Percentiles rank a stretch among this genome's conserved stretches.
Evolutionary conservation across 2,113 vertebrate genomes (phyloP).

Genomic region (Laticauda laticaudata): DNA sequence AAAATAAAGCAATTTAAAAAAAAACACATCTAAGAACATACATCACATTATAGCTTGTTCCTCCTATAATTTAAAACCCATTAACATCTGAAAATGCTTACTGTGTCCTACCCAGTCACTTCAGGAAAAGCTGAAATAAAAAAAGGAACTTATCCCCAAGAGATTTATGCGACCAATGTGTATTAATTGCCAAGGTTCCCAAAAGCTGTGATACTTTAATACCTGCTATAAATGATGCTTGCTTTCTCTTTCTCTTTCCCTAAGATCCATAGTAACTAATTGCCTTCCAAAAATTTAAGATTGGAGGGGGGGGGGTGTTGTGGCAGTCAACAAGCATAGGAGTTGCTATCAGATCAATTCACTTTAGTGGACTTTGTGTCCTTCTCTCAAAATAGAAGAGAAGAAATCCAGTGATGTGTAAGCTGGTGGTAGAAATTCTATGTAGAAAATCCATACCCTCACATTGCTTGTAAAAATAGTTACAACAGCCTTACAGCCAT

Average conservation of each 20-base stretch:
- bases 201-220: background rate
- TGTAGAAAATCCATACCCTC: background rate
- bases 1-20: background rate
- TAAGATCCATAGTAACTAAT: background rate
- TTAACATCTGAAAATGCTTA: background rate
- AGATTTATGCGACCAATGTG: background rate
- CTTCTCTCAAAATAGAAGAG: background rate
- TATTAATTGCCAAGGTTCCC: background rate
- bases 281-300: background rate
- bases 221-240: background rate
- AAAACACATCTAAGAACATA: background rate
- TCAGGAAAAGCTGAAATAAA: background rate
- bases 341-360: background rate
- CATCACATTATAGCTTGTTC: background rate
- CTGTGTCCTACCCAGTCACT: background rate
- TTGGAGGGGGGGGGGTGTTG: too few species aligned
- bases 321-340: background rate
- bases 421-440: background rate
- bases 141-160: background rate
- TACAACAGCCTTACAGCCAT: background rate
- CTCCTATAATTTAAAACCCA: background rate
- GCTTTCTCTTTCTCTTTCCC: background rate
- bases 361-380: background rate
- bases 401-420: background rate
- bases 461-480: background rate